Evolutionary conservation across 2,888 invertebrate species (phyloP), one percentile per base, ranked within the genome.

Genomic region (Caenorhabditis sp.): DNA sequence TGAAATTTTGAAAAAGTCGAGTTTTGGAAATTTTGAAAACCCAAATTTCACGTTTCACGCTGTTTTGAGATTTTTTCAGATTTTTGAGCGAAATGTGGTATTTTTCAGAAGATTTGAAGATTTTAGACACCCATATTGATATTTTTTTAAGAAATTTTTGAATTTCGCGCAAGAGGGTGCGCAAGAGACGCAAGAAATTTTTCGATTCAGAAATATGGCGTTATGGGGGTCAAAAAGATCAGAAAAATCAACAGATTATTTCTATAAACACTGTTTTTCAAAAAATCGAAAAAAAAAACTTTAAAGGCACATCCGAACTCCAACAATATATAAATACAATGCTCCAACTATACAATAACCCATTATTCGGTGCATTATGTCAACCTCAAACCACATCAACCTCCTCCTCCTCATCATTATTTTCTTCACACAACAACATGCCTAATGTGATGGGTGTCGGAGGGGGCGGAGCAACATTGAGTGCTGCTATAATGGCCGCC

Each of bases 261-360:
- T 5, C 54, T 3, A 54, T 12, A n/a, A 54, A 14, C 12, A 54
- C 54, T 5, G 8, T 6, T 51, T n/a, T 31, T 43, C 43, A 3
- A 43, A 17, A 17, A 43, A 6, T 53, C 53, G 21, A 43, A 3
- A 17, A 10, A 43, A 17, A 17, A 43, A 3, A 43, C 14, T 43
- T 43, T 43, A 10, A 6, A 43, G 43, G 43, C 6, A 12, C 43
- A 10, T 43, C 43, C 12, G 43, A 58, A 14, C 12, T 69, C 10
- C 69, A 69, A 21, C 64, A 67, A 24, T 73, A 73, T 24, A 51
- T 73, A 2, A 55, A 58, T 1, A 68, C 37, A 5, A 73, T 73
- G 59, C 19, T 67, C 6, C 65, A 62, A 36, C 24, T 73, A 5
- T 73, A 68, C 68, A 55, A 58, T 1, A 68, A 68, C n/a, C 73